Conservation (phyloP, 2,888 invertebrate species). For the Drosophila buzzatii region DNA sequence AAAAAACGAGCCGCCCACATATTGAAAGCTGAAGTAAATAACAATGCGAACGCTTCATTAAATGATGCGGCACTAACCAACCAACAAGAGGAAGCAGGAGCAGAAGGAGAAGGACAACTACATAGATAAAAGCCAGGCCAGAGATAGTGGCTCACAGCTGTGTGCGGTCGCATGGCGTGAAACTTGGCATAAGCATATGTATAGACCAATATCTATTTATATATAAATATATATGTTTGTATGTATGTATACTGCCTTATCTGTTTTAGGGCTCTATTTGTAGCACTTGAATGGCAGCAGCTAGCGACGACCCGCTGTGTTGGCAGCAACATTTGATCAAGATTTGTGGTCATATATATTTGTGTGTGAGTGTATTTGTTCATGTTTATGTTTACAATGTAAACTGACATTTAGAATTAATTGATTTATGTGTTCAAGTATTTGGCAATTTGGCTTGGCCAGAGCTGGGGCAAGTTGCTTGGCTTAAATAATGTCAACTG, state of each 20-base stretch:
- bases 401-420: slow-evolving; percentile 72
- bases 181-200: slow-evolving; percentile 30
- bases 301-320: slow-evolving; percentile 1
- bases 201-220: background rate
- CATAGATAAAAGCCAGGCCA: slow-evolving; percentile 43
- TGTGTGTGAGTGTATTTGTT: slow-evolving; percentile 18
- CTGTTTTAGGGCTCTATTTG: slow-evolving; percentile 34
- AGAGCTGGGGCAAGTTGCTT: background rate
- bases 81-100: background rate
- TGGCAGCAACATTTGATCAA: slow-evolving; percentile 47
- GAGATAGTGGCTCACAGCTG: slow-evolving; percentile 39
- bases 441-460: slow-evolving; percentile 44
- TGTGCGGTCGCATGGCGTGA: slow-evolving; percentile 36
- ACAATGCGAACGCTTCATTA: slow-evolving; percentile 71
- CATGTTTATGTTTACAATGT: slow-evolving; percentile 68
- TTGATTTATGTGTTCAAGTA: slow-evolving; percentile 69
- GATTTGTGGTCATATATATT: slow-evolving; percentile 39
- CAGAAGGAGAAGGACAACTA: background rate
- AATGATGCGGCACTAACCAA: slow-evolving; percentile 65
- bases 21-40: slow-evolving; percentile 53
- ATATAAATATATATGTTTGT: background rate
- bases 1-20: slow-evolving; percentile 9
- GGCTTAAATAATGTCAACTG: slow-evolving; percentile 23
- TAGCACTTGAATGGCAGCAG: slow-evolving; percentile 7
- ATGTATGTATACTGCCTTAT: slow-evolving; percentile 18